phyloP scores from a whole-genome alignment of 2,113 vertebrate species.

The Tympanuchus pallidicinctus region DNA sequence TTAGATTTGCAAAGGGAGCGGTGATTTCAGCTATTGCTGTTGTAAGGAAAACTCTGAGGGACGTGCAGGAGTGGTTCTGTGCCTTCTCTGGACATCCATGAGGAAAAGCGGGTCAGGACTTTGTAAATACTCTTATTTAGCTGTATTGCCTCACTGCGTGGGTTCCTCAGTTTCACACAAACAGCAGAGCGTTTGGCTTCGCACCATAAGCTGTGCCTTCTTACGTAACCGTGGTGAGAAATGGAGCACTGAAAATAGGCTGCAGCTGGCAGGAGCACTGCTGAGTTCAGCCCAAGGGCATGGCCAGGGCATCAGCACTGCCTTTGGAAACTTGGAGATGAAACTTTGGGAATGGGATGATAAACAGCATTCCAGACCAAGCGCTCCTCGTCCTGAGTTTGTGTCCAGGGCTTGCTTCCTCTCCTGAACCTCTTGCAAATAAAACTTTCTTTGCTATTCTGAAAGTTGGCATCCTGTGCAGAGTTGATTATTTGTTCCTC shows the following conservation, averaged over 20 bases:
- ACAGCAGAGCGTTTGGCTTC: not conserved
- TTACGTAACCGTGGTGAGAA: rapidly evolving
- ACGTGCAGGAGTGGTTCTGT: rapidly evolving
- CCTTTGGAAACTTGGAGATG: not conserved
- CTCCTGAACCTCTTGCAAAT: not conserved
- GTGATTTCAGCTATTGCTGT: not conserved
- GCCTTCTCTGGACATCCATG: not conserved
- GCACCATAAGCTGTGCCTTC: not conserved
- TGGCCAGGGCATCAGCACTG: not conserved
- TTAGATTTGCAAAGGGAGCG: not conserved
- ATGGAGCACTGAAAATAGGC: not conserved
- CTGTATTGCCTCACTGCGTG: not conserved
- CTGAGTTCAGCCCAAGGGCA: not conserved
- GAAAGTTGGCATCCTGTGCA: not conserved
- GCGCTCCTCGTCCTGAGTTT: rapidly evolving
- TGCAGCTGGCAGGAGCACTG: not conserved
- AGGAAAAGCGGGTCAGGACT: not conserved
- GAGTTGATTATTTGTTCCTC: not conserved
- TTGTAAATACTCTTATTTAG: rapidly evolving
- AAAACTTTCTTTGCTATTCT: not conserved
- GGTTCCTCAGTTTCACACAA: not conserved
- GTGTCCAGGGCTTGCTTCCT: not conserved
- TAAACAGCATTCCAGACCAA: not conserved
- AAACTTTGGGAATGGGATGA: not conserved
- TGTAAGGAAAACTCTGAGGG: not conserved